These are phyloP conservation scores for Taxidea taxus DNA, from an alignment of 2,113 vertebrate species.

Conservation along the genomic window DNA sequence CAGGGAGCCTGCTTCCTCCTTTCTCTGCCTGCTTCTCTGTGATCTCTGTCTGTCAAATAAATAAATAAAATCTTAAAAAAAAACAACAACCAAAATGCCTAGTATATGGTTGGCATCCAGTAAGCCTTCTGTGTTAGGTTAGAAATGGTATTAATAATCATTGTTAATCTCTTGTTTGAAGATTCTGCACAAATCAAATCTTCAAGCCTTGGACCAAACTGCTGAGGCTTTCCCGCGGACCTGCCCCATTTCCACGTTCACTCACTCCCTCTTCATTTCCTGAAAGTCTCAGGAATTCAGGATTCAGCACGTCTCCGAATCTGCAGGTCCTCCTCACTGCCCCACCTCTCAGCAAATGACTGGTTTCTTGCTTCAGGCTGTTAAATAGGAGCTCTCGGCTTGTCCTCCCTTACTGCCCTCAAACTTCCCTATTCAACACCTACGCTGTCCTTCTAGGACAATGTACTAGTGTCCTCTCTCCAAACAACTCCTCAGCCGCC, in stretches of 20 bases:
- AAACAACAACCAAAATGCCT: neutral
- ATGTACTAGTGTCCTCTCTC: neutral
- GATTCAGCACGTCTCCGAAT: neutral
- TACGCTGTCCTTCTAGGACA: neutral
- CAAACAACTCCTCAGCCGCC: neutral
- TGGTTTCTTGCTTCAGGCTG: neutral
- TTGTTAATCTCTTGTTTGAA: neutral
- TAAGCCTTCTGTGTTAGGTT: neutral
- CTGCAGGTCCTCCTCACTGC: neutral
- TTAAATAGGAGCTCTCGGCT: neutral
- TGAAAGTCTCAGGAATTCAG: neutral
- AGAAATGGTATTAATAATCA: neutral
- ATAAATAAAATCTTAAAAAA: no score
- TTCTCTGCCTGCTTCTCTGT: no score
- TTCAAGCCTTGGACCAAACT: neutral
- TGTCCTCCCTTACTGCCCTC: neutral
- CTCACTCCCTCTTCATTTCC: no score
- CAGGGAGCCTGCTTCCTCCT: no score
- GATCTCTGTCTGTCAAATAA: no score
- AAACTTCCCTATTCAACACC: neutral
- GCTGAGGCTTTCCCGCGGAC: neutral
- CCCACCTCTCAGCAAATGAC: neutral
- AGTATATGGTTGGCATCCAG: neutral
- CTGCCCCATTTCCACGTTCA: accelerated
- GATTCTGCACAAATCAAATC: neutral